Conservation (phyloP, 2,113 vertebrate species). For the Deroptyus accipitrinus region DNA sequence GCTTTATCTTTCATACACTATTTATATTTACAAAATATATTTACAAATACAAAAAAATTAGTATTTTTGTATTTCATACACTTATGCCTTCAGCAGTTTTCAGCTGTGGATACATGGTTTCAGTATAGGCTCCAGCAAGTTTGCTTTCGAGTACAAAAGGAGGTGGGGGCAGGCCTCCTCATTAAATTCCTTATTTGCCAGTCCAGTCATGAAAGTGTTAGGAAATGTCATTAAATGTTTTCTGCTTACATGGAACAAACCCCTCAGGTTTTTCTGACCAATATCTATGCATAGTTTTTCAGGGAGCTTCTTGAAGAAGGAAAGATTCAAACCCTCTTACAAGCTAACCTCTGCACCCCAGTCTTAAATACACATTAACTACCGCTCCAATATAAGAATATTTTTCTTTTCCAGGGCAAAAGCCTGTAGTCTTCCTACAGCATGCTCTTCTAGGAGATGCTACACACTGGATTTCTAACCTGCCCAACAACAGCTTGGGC, state of each 20-base stretch:
- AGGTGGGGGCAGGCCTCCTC: neutral
- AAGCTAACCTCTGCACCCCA: neutral
- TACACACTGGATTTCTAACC: conserved; percentile 92
- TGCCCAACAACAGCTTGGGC: conserved; percentile 83
- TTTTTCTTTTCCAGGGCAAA: conserved; percentile 68
- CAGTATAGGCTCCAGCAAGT: neutral
- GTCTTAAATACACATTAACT: neutral
- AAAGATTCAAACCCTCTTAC: neutral
- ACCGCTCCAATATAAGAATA: neutral
- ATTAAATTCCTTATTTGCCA: neutral
- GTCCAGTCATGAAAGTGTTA: neutral
- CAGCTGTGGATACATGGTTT: neutral
- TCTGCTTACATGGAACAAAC: neutral
- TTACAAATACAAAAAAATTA: neutral
- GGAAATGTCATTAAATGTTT: neutral
- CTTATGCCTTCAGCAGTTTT: neutral
- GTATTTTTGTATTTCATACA: neutral
- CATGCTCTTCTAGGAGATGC: conserved; percentile 93
- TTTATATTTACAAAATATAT: neutral
- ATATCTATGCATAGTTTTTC: neutral
- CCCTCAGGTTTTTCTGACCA: neutral
- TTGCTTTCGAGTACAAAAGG: neutral
- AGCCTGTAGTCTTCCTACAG: conserved; percentile 85
- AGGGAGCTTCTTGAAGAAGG: neutral
- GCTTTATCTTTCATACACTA: neutral